Evolutionary conservation across 2,888 invertebrate genomes (phyloP).

Genomic region (Ceraclea dissimilis): DNA sequence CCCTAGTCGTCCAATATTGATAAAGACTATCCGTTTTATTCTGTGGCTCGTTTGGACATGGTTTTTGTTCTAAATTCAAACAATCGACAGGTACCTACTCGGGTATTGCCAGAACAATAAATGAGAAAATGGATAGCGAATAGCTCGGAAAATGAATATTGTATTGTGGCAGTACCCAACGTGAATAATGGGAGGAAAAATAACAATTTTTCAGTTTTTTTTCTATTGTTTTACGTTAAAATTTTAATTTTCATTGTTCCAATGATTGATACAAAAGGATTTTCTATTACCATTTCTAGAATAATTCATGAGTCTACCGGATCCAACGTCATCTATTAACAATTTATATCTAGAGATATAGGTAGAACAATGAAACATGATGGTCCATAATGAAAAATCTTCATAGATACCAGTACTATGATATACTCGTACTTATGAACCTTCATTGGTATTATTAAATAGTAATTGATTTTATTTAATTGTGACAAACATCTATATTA

Average conservation of each 20-base stretch:
- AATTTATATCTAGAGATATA: no score
- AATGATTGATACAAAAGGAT: neutral
- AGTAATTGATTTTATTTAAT: no score
- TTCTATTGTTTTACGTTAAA: neutral
- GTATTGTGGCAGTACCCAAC: constrained; percentile 1
- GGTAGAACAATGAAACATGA: no score
- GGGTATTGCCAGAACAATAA: constrained; percentile 9
- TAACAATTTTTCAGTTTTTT: constrained; percentile 1
- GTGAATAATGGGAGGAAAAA: neutral
- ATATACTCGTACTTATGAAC: no score
- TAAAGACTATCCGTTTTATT: constrained; percentile 15
- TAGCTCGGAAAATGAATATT: constrained; percentile 8
- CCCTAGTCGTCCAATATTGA: constrained; percentile 5
- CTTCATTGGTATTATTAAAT: no score
- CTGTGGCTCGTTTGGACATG: constrained; percentile 7
- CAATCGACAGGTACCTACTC: constrained; percentile 8
- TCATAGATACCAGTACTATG: no score
- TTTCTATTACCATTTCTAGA: neutral
- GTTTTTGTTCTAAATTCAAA: constrained; percentile 22
- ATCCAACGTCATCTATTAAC: no score
- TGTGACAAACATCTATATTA: no score
- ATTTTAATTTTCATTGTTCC: constrained; percentile 1
- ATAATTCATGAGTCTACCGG: no score
- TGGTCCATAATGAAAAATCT: no score
- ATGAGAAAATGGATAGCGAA: constrained; percentile 6